These are phyloP conservation scores for Muscina levida DNA, from an alignment of 2,888 invertebrate genomes.

Conservation along the genomic window DNA sequence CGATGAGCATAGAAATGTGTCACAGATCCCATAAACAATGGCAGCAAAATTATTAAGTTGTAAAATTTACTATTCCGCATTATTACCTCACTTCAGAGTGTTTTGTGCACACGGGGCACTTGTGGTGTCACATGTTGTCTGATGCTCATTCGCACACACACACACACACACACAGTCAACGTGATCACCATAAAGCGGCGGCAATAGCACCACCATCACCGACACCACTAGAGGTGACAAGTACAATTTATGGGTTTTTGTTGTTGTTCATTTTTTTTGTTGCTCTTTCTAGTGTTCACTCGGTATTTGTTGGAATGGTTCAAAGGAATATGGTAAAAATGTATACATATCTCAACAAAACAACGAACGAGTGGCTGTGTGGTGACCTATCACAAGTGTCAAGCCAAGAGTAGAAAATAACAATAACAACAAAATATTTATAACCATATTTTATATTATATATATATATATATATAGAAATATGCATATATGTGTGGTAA, in stretches of 20 bases:
- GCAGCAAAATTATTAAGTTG: conserved; percentile 36
- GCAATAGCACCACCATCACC: not conserved
- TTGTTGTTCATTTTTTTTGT: not conserved
- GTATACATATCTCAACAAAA: not conserved
- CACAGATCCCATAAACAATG: conserved; percentile 28
- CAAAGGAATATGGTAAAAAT: not conserved
- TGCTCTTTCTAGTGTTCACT: not conserved
- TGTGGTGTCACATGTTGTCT: too few species aligned
- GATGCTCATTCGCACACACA: too few species aligned
- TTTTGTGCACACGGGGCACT: too few species aligned
- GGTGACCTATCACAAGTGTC: conserved; percentile 31
- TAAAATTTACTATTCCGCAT: not conserved
- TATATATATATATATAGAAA: too few species aligned
- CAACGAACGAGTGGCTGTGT: not conserved
- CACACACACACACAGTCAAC: too few species aligned
- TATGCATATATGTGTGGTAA: too few species aligned
- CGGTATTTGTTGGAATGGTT: not conserved
- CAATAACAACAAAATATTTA: too few species aligned
- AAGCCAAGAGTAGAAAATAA: conserved; percentile 5
- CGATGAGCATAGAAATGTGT: conserved; percentile 37
- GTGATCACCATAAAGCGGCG: not conserved
- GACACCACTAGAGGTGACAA: conserved; percentile 29
- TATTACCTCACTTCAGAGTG: too few species aligned
- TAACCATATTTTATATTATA: too few species aligned
- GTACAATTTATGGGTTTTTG: conserved; percentile 28